These are phyloP conservation scores for Sceliomorpha sp. DNA, from an alignment of 2,888 invertebrate genomes.

Conservation along the genomic window DNA sequence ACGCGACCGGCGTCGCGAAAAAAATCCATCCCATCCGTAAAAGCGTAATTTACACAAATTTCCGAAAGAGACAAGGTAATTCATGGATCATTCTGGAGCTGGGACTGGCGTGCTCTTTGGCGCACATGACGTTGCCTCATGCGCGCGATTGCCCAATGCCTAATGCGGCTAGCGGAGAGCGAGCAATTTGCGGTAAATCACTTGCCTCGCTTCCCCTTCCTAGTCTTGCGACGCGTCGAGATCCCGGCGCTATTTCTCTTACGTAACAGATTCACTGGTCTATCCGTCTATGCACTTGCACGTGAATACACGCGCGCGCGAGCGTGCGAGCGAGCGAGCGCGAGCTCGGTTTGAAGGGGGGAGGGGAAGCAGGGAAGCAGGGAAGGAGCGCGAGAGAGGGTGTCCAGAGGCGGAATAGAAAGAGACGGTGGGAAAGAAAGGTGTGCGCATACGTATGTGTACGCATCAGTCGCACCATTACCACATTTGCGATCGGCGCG, in stretches of 20 bases:
- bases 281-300: too few relatives aligned
- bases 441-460: slow-evolving; percentile 23
- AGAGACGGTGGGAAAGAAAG: slow-evolving; percentile 16
- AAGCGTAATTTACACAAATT: slow-evolving; percentile 30
- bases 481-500: slow-evolving; percentile 42
- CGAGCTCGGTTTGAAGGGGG: too few relatives aligned
- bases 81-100: slow-evolving; percentile 53
- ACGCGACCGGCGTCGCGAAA: too few relatives aligned
- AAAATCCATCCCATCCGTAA: neutral
- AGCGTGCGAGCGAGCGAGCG: too few relatives aligned
- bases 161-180: slow-evolving; percentile 65
- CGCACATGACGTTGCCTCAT: slow-evolving; percentile 68
- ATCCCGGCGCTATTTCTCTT: slow-evolving; percentile 36
- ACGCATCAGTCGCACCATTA: slow-evolving; percentile 39
- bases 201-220: slow-evolving; percentile 54
- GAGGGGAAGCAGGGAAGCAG: too few relatives aligned
- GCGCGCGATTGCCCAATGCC: slow-evolving; percentile 70
- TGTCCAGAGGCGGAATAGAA: too few relatives aligned
- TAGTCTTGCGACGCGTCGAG: slow-evolving; percentile 32
- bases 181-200: slow-evolving; percentile 74
- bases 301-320: too few relatives aligned
- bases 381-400: neutral
- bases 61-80: slow-evolving; percentile 18
- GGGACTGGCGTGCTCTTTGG: slow-evolving; percentile 69
- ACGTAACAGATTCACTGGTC: slow-evolving; percentile 28